Base-by-base conservation (phyloP, 1,140 invertebrate genomes). In the Polypedilum vanderplanki region DNA sequence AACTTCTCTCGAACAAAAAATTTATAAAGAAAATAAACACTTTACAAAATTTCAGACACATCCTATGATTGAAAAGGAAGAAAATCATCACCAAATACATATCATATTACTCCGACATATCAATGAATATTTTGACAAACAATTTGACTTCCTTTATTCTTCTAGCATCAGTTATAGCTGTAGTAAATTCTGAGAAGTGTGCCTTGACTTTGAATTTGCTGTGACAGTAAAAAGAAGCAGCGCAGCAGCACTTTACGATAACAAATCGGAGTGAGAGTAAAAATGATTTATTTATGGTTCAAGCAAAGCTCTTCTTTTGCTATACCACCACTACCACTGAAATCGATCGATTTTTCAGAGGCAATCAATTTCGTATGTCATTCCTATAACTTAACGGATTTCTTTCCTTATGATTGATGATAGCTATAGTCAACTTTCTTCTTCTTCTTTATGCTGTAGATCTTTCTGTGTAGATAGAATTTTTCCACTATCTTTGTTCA, bases 391-490 rank as follows among this genome's bases (percentile, higher is more conserved):
- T 70, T 22, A 70, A 22, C 20, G 65, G 65, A 70, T 70, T 70
- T 70, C 20, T 70, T 70, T 57, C 46, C 20, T 22, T 70, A 70
- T 70, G 65, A 70, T 70, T 70, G 65, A 70, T 70, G 65, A 70
- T 70, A 22, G 65, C 65, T 70, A 18, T 70, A 70, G 65, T 70
- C 65, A 70, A 70, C 18, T 70, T 22, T 18, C 17, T 20, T 20
- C 17, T 67, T 67, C 7, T 70, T 22, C 17, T 70, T 12, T 17
- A 70, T 70, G 17, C 7, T 70, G 65, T 70, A 18, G 17, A 18
- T 70, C n/a, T 70, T 10, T 70, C 9, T 70, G 18, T 22, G 46
- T 57, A 4, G 24, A 33, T 33, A 33, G n/a, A 33, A 33, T 33
- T 33, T 33, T 33, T 33, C 24, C 24, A 33, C 24, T 33, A 33